Base-by-base conservation (phyloP, 1,140 invertebrate species). In the Caenorhabditis brenneri region DNA sequence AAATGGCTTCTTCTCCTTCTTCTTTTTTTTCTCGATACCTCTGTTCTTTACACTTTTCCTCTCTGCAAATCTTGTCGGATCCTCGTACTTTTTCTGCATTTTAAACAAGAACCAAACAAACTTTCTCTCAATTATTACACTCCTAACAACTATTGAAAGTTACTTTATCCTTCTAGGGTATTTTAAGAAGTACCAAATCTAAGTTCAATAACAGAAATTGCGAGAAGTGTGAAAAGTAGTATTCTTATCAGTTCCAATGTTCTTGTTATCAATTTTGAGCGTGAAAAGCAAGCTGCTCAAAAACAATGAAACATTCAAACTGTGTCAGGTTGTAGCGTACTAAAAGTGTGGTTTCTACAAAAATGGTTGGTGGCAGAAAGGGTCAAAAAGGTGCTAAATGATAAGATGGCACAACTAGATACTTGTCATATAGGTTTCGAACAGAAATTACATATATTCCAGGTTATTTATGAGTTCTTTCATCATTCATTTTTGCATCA, bases 361-460 rank as follows among this genome's bases (percentile, higher is more conserved):
- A 36, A 65, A 33, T 16, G 22, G 53, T 58, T 58, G 31, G 22
- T 15, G 16, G 15, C 24, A 10, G 7, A n/a, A 51, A 27, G 53
- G 58, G 53, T 55, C 0, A 65, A 65, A 65, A 65, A 65, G 58
- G 58, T 55, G 53, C 24, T 2, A 51, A 51, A n/a, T 19, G 48
- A 51, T 51, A 51, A 51, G 53, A 55, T 7, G n/a, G 58, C 58
- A 65, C 58, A 36, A 65, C 16, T 65, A n/a, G 31, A 65, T 65
- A 65, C 31, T 65, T 65, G 58, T 65, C 58, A 65, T n/a, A n/a
- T 65, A 36, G 58, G 33, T 60, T 65, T 65, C 5, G 7, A 51
- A 19, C n/a, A n/a, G n/a, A 4, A 51, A 51, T 46, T 9, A 46
- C 10, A 46, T 46, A 2, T n/a, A 6, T 51, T 51, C 49, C n/a